phyloP scores from a whole-genome alignment of 2,888 invertebrate species.

The Parasteatoda lunata region DNA sequence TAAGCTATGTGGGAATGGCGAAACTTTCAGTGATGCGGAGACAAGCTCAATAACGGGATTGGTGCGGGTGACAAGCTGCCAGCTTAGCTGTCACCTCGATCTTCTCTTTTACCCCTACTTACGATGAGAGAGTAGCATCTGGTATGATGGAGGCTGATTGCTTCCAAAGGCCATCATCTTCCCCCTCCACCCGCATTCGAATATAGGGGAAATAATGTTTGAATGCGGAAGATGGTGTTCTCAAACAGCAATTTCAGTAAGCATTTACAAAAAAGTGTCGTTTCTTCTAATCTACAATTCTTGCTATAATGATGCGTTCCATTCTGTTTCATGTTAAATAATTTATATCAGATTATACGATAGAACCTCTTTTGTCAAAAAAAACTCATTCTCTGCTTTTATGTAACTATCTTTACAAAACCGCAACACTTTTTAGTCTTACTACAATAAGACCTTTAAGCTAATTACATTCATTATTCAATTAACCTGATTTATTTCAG shows the following conservation, averaged over 20 bases:
- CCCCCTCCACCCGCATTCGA: slow-evolving; percentile 22
- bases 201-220: slow-evolving; percentile 30
- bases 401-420: background rate
- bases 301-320: slow-evolving; percentile 39
- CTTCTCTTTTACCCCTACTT: slow-evolving; percentile 43
- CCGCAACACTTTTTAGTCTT: background rate
- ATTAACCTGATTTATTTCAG: background rate
- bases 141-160: slow-evolving; percentile 65
- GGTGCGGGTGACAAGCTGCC: slow-evolving; percentile 63
- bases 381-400: slow-evolving; percentile 4
- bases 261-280: slow-evolving; percentile 31
- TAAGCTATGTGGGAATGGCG: slow-evolving; percentile 57
- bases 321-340: background rate
- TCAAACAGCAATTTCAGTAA: slow-evolving; percentile 40
- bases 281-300: slow-evolving; percentile 43
- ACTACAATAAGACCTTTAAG: background rate
- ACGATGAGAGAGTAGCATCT: slow-evolving; percentile 65
- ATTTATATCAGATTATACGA: slow-evolving; percentile 19
- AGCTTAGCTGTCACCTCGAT: slow-evolving; percentile 63
- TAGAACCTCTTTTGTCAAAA: background rate
- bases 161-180: slow-evolving; percentile 23
- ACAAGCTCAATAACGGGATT: slow-evolving; percentile 68
- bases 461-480: background rate
- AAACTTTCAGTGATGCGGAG: slow-evolving; percentile 43
- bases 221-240: slow-evolving; percentile 38